Base-by-base conservation (phyloP, 2,113 vertebrate genomes). In the Euleptes europaea region DNA sequence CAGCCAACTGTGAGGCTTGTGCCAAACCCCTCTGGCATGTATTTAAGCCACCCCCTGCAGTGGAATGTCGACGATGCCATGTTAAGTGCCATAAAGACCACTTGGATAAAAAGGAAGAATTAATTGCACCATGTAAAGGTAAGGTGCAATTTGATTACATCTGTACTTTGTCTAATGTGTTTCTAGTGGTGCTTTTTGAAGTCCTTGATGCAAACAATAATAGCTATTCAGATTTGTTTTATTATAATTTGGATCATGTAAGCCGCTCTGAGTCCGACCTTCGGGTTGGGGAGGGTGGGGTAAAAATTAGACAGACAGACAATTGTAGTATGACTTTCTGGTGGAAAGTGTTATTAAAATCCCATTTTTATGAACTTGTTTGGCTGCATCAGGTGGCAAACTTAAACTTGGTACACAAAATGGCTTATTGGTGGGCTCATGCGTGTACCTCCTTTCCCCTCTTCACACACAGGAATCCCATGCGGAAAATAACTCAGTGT, bases 51-150 rank as follows among this genome's bases (percentile, higher is more conserved):
- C 99, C 99, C 4, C 96, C 98, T 63, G 99, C 99, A 85, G 95
- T 99, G 33, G 99, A 99, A 92, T 99, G 99, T 95, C 97, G 98
- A 89, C 97, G 97, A 88, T 99, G 99, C 96, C 99, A 99, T 21
- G 98, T 99, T 77, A 99, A 99, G 96, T 99, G 99, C 97, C 98
- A 99, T 94, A 98, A 97, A 94, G 99, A 99, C 96, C 99, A 99
- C 93, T 95, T 99, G 88, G 98, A 99, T 97, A 98, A 97, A 96
- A 99, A 99, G 93, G 99, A 99, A 92, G 98, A 99, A 17, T 96
- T 99, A 94, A 99, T 99, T 87, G 96, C 97, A 74, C 98, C 98
- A n/a, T 99, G 99, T 96, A 99, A 99, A 99, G 98, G 99, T 99
- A 94, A 91, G 26, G 85, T 35, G 21, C 69, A 0, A 0, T 0